A percentile compares a stretch with the other conserved stretches of the same genome.
Evolutionary conservation across 92 coral and sea anemone species (phyloP).

Genomic region (Epizoanthus illoricatus): DNA sequence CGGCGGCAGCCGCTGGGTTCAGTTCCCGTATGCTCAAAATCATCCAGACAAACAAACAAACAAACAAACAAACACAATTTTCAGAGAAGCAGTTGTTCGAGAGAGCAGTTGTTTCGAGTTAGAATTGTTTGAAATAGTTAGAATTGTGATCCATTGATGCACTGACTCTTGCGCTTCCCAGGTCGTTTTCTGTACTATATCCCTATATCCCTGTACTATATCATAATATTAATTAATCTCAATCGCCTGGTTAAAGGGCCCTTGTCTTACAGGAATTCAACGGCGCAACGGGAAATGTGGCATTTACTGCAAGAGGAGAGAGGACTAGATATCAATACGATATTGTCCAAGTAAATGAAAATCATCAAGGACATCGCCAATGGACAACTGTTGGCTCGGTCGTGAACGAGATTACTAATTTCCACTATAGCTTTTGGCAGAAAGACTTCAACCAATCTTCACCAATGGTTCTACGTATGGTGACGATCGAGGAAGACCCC

Average conservation of each 20-base stretch:
- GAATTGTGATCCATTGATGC: too few relatives aligned
- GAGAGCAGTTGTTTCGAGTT: too few relatives aligned
- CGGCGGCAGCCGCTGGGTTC: too few relatives aligned
- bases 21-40: too few relatives aligned
- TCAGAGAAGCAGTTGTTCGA: too few relatives aligned
- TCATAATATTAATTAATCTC: not conserved
- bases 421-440: conserved; percentile 58
- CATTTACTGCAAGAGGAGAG: conserved; percentile 50
- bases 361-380: conserved; percentile 1
- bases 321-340: conserved; percentile 49
- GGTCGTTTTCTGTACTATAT: too few relatives aligned
- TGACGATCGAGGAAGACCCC: conserved; percentile 63
- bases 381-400: conserved; percentile 67
- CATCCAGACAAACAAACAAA: not conserved
- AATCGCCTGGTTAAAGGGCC: conserved; percentile 10
- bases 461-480: conserved; percentile 51
- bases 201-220: too few relatives aligned
- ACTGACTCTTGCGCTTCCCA: too few relatives aligned
- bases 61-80: too few relatives aligned
- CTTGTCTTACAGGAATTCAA: conserved; percentile 43
- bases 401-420: conserved; percentile 21
- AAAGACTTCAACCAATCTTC: conserved; percentile 18
- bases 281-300: conserved; percentile 53
- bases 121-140: too few relatives aligned
- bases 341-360: conserved; percentile 41